Conservation (phyloP, 2,797 vertebrate species). For the Tinamus major region DNA sequence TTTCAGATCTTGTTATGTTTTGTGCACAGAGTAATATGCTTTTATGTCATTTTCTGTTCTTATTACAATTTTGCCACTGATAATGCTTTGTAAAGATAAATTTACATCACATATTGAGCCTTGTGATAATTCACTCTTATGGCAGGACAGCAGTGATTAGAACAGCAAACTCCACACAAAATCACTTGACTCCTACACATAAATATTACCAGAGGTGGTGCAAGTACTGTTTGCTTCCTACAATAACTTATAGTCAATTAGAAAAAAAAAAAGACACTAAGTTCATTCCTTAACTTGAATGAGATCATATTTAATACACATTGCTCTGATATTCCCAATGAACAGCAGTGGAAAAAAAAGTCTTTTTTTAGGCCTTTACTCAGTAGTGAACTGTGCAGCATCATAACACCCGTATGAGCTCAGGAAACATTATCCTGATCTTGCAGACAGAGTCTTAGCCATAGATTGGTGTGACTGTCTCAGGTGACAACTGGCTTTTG, state of each 20-base stretch:
- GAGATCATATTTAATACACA: neutral
- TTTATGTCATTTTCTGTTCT: neutral
- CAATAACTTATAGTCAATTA: neutral
- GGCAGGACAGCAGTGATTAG: slow-evolving; percentile 3
- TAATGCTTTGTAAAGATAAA: slow-evolving; percentile 9
- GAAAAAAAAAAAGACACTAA: neutral
- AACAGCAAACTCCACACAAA: slow-evolving; percentile 2
- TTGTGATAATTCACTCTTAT: slow-evolving; percentile 12
- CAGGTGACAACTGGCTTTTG: neutral
- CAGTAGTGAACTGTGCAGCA: neutral
- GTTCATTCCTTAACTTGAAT: neutral
- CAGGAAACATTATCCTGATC: neutral
- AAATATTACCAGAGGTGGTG: neutral
- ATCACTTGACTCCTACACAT: neutral
- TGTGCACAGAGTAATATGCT: neutral
- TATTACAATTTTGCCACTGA: neutral
- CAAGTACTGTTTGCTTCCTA: neutral
- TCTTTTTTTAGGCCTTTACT: neutral
- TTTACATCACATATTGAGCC: neutral
- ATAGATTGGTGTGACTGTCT: neutral
- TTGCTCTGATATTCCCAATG: neutral
- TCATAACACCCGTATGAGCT: neutral
- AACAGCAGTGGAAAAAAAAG: neutral
- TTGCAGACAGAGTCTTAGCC: neutral
- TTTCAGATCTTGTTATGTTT: slow-evolving; percentile 37